phyloP scores from a whole-genome alignment of 2,797 vertebrate species.

The Graptemys geographica region DNA sequence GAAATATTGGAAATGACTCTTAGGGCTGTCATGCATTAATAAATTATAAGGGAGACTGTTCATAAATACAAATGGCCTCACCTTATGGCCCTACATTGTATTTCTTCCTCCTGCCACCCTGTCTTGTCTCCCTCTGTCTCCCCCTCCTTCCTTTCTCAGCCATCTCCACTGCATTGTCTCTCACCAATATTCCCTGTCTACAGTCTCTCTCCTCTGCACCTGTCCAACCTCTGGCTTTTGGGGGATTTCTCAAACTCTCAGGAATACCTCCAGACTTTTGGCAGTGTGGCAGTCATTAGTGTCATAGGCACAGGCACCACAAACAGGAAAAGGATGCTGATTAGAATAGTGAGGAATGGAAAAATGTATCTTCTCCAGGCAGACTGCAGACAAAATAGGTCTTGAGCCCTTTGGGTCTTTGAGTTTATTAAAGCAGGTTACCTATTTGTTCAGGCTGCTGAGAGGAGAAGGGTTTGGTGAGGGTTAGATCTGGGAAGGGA shows the following conservation, averaged over 20 bases:
- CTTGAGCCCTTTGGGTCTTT: neutral
- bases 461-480: neutral
- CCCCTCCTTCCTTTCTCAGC: neutral
- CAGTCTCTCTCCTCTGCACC: fast-evolving
- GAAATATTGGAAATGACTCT: neutral
- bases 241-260: neutral
- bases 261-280: neutral
- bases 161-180: neutral
- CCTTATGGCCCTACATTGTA: neutral
- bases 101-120: neutral
- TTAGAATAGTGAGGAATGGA: neutral
- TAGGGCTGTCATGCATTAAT: neutral
- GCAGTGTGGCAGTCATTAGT: neutral
- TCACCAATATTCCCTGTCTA: neutral
- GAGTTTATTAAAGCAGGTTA: neutral
- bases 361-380: neutral
- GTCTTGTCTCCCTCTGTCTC: neutral
- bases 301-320: neutral
- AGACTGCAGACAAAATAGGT: neutral
- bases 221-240: neutral
- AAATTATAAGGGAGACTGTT: neutral
- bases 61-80: neutral
- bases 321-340: neutral
- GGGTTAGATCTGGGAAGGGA: neutral
- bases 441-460: neutral